A percentile compares a stretch with the other conserved stretches of the same genome.
These are phyloP conservation scores for Monomorium pharaonis DNA, from an alignment of 1,140 invertebrate species.

Conservation along the genomic window DNA sequence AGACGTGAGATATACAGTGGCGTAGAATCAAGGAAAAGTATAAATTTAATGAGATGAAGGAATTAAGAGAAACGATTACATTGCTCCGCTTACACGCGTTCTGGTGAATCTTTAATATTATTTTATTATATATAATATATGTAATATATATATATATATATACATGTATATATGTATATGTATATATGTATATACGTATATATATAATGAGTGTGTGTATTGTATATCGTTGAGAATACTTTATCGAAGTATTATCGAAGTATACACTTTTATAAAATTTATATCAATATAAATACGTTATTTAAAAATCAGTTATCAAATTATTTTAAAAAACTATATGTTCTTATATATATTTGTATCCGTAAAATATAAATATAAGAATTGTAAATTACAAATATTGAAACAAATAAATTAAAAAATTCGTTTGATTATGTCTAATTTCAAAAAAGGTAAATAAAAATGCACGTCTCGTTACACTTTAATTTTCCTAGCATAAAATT, in stretches of 20 bases:
- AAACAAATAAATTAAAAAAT: background rate
- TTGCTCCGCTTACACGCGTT: background rate
- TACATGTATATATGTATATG: too few species aligned
- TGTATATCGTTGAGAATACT: background rate
- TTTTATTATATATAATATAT: too few species aligned
- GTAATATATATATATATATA: too few species aligned
- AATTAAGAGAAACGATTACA: background rate
- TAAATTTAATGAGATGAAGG: background rate
- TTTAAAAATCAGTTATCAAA: background rate
- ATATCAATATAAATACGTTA: background rate
- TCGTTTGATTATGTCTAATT: too few species aligned
- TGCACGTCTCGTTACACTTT: background rate
- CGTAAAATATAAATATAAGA: background rate
- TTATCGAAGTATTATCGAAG: background rate
- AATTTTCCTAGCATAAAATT: background rate
- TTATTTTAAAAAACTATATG: background rate
- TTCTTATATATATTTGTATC: background rate
- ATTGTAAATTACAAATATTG: background rate
- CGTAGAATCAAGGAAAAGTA: constrained; percentile 20
- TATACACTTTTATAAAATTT: background rate
- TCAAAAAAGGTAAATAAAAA: background rate
- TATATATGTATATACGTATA: too few species aligned
- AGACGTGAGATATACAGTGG: constrained; percentile 26
- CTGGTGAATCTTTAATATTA: background rate
- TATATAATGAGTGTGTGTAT: too few species aligned